Base-by-base conservation (phyloP, 2,888 invertebrate species). In the Stramonita haemastoma region DNA sequence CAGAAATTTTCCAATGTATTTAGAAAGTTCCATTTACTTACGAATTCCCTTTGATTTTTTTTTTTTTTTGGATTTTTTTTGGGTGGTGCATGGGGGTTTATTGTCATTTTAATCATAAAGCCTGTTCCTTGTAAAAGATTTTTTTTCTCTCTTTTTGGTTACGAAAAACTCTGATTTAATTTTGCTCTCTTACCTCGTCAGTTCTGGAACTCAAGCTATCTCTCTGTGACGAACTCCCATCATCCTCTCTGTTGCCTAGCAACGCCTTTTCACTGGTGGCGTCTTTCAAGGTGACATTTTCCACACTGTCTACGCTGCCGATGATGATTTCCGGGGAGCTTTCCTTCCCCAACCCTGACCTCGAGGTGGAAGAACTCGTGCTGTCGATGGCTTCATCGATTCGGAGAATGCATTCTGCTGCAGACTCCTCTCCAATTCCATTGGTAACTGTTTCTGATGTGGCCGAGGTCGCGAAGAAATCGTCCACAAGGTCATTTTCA, bases 261-360 rank as follows among this genome's bases (percentile, higher is more conserved):
- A 88, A 70, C 0, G 83, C 88, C 36, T 88, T 88, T n/a, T 88
- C 88, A 29, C 88, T 88, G 83, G 81, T 83, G 34, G 88, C 88
- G 11, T 88, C 88, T 29, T 88, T 88, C 88, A 83, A 36, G 26
- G 66, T 66, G 32, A 88, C 83, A 6, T 81, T 88, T 17, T 88
- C 88, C 83, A 79, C 88, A 34, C 56, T 29, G 26, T 88, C 83
- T 36, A 60, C 88, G 29, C 57, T 26, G 32, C 77, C 87, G 0
- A 83, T 17, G 36, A 88, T 88, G 36, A 88, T 88, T 8, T 88
- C 83, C 17, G 88, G 88, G 13, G 88, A 88, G n/a, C 83, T 11
- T 66, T 88, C 88, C 83, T 83, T 88, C 8, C n/a, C 15, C 34
- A 32, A 8, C 19, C 26, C 32, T 1, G 77, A 15, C 32, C 26